Percentiles rank a stretch among this genome's conserved stretches.
phyloP scores from a whole-genome alignment of 2,888 invertebrate genomes.

The Neria commutata region DNA sequence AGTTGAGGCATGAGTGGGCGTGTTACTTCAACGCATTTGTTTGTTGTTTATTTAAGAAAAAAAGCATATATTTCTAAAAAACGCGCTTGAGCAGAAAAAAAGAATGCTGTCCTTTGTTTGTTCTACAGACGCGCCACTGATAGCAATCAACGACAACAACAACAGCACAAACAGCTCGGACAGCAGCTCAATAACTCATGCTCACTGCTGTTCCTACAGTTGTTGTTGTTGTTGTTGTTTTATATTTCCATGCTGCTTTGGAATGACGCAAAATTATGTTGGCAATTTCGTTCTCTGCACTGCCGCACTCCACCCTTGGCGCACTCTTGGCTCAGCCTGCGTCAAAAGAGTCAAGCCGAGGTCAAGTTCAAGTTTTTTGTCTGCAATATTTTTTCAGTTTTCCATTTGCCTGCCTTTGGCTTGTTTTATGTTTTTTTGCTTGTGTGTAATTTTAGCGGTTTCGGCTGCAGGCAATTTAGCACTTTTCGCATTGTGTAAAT shows the following conservation, averaged over 20 bases:
- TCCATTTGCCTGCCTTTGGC: slow-evolving; percentile 7
- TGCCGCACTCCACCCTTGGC: slow-evolving; percentile 13
- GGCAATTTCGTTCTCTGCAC: slow-evolving; percentile 29
- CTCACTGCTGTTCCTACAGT: too few species aligned
- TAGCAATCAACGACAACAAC: slow-evolving; percentile 9
- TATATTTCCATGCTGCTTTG: not conserved
- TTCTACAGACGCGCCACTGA: not conserved
- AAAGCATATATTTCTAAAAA: too few species aligned
- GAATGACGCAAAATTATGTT: slow-evolving; percentile 1
- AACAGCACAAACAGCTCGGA: slow-evolving; percentile 17
- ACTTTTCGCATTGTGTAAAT: slow-evolving; percentile 31
- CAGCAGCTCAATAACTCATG: too few species aligned
- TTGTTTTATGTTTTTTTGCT: slow-evolving; percentile 25
- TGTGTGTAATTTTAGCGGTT: not conserved
- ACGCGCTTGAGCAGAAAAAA: too few species aligned
- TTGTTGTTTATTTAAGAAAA: too few species aligned
- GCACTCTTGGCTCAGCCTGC: slow-evolving; percentile 24
- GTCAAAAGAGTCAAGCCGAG: slow-evolving; percentile 8
- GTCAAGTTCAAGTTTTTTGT: slow-evolving; percentile 27
- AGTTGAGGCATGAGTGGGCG: too few species aligned
- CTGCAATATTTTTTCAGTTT: slow-evolving; percentile 12
- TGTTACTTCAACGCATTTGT: too few species aligned
- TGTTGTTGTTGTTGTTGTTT: slow-evolving; percentile 5
- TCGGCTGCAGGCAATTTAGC: slow-evolving; percentile 31
- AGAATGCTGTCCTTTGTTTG: too few species aligned